phyloP scores from a whole-genome alignment of 2,113 vertebrate species.

The Pterophyllum scalare region DNA sequence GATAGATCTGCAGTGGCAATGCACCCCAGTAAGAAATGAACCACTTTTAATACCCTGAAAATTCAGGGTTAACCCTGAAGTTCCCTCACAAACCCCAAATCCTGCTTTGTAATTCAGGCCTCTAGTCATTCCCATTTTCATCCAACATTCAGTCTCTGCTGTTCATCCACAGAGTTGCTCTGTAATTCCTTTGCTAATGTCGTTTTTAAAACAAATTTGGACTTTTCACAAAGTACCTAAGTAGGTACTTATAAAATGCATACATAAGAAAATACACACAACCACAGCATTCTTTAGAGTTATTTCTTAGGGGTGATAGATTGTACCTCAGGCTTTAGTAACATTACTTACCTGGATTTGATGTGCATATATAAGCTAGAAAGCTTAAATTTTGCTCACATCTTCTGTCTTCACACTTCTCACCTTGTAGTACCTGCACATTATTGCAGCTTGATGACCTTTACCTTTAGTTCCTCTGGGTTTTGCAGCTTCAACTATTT shows the following conservation, averaged over 20 bases:
- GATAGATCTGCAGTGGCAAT: not conserved
- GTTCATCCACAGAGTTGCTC: not conserved
- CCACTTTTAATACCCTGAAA: not conserved
- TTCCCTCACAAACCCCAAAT: rapidly evolving
- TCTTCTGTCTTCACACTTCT: not conserved
- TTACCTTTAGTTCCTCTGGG: not conserved
- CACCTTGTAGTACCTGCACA: not conserved
- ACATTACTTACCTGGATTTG: too few relatives aligned
- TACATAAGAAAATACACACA: not conserved
- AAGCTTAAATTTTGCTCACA: not conserved
- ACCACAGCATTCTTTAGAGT: not conserved
- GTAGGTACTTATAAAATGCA: not conserved
- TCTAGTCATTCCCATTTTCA: not conserved
- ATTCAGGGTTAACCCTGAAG: not conserved
- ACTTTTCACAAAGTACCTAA: not conserved
- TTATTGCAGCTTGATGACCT: not conserved
- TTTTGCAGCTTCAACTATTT: not conserved
- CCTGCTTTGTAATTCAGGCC: not conserved
- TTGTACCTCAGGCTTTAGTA: not conserved
- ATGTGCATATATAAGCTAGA: not conserved
- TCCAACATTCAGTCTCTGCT: not conserved
- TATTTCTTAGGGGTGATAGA: not conserved
- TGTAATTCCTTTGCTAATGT: not conserved
- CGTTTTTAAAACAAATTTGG: not conserved
- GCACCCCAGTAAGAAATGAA: not conserved